Percentiles rank a stretch among this genome's conserved stretches.
These are phyloP conservation scores for Rhagologus leucostigma DNA, from an alignment of 2,113 vertebrate species.

Conservation along the genomic window DNA sequence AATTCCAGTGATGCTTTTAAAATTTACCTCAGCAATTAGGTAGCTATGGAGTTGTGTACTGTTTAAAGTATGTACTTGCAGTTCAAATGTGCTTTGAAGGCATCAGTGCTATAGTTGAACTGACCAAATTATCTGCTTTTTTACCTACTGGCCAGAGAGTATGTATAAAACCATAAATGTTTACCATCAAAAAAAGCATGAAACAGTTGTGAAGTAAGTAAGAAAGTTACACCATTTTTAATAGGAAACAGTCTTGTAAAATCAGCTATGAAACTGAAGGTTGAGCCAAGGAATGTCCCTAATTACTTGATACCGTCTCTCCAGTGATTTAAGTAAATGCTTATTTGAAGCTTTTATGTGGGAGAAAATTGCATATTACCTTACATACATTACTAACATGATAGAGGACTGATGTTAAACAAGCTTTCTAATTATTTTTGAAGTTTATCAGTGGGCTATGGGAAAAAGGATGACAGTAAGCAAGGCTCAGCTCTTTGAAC, in stretches of 20 bases:
- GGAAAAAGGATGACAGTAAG: neutral
- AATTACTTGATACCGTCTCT: neutral
- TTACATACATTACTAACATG: neutral
- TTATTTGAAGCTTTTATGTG: neutral
- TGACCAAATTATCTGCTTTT: neutral
- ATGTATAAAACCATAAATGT: neutral
- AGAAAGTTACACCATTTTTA: neutral
- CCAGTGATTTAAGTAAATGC: neutral
- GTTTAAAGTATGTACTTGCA: neutral
- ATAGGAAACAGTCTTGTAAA: neutral
- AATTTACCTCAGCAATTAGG: neutral
- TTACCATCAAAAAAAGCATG: neutral
- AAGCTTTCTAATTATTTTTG: constrained; percentile 6
- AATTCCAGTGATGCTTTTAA: neutral
- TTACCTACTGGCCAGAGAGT: neutral
- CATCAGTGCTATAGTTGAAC: neutral
- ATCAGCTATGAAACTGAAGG: neutral
- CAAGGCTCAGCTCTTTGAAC: neutral
- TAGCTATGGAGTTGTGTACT: neutral
- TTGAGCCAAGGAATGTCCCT: neutral
- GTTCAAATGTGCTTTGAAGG: neutral
- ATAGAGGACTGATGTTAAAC: neutral
- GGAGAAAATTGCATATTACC: neutral
- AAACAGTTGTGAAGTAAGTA: neutral
- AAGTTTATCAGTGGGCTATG: neutral